phyloP scores from a whole-genome alignment of 2,888 invertebrate species.

The Drosophila setosimentum region DNA sequence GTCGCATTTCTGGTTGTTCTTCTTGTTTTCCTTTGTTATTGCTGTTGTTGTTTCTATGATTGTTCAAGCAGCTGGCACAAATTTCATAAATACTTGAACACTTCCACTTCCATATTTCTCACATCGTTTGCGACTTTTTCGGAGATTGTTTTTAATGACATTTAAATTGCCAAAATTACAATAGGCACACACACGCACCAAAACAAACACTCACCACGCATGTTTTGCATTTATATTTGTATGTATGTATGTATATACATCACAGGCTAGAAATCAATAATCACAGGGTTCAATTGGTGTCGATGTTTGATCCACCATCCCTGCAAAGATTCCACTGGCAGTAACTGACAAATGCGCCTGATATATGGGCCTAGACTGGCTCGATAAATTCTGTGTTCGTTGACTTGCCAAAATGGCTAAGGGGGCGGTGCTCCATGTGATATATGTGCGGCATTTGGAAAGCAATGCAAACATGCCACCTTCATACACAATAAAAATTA shows the following conservation, averaged over 20 bases:
- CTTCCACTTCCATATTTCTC: constrained; percentile 52
- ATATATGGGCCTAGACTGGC: constrained; percentile 70
- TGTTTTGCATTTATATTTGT: neutral
- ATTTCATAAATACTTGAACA: constrained; percentile 69
- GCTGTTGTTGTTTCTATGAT: constrained; percentile 47
- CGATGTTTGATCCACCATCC: constrained; percentile 23
- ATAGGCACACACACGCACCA: constrained; percentile 26
- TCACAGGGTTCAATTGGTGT: constrained; percentile 66
- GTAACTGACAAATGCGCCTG: constrained; percentile 68
- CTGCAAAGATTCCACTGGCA: constrained; percentile 39
- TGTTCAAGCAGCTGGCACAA: constrained; percentile 79
- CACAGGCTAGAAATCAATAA: constrained; percentile 68
- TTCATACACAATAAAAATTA: constrained; percentile 69
- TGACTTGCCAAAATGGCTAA: constrained; percentile 63
- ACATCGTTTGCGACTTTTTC: constrained; percentile 73
- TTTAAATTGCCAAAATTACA: constrained; percentile 79
- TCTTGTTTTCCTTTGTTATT: constrained; percentile 25
- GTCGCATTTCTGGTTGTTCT: constrained; percentile 27
- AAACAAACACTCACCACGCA: constrained; percentile 12
- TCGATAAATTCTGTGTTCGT: constrained; percentile 67
- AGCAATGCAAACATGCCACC: constrained; percentile 75
- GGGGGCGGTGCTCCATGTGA: constrained; percentile 50
- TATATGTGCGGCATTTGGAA: constrained; percentile 67
- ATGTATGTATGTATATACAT: neutral
- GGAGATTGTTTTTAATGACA: constrained; percentile 77